These are phyloP conservation scores for Drosophila atripex DNA, from an alignment of 2,888 invertebrate genomes.

Conservation along the genomic window DNA sequence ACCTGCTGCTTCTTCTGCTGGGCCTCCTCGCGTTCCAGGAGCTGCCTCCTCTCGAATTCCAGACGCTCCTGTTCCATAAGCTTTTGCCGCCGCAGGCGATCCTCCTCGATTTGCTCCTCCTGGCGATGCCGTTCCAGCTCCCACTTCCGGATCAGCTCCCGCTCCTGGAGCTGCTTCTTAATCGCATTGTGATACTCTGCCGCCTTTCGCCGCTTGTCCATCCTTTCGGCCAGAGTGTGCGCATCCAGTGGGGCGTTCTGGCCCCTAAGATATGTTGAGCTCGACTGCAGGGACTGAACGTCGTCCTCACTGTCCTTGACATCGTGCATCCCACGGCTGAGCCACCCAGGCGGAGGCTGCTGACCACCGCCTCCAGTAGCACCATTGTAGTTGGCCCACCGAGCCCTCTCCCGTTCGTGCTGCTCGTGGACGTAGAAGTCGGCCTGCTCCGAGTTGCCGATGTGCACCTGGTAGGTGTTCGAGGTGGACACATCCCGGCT, in stretches of 20 bases:
- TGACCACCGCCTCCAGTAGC: conserved; percentile 37
- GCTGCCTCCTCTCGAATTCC: conserved; percentile 88
- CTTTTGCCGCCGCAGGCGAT: conserved; percentile 89
- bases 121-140: conserved; percentile 89
- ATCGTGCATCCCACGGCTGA: conserved; percentile 85
- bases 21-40: conserved; percentile 88
- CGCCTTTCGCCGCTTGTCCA: conserved; percentile 92
- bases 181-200: conserved; percentile 94
- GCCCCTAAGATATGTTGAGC: conserved; percentile 91
- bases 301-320: conserved; percentile 85
- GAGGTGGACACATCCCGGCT: conserved; percentile 83
- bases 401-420: conserved; percentile 88
- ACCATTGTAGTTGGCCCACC: conserved; percentile 88
- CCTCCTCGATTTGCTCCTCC: conserved; percentile 93
- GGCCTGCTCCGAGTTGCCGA: conserved; percentile 69
- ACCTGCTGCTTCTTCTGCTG: conserved; percentile 90
- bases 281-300: conserved; percentile 83
- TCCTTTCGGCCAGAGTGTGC: conserved; percentile 91
- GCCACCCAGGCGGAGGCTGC: conserved; percentile 84
- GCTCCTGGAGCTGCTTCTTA: conserved; percentile 92
- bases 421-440: conserved; percentile 80
- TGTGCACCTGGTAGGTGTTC: conserved; percentile 82
- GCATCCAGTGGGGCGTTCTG: conserved; percentile 94
- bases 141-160: conserved; percentile 89
- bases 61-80: conserved; percentile 88